Evolutionary conservation across 2,113 vertebrate species (phyloP), one percentile per base, ranked within the genome.

Genomic region (Rhea americana): DNA sequence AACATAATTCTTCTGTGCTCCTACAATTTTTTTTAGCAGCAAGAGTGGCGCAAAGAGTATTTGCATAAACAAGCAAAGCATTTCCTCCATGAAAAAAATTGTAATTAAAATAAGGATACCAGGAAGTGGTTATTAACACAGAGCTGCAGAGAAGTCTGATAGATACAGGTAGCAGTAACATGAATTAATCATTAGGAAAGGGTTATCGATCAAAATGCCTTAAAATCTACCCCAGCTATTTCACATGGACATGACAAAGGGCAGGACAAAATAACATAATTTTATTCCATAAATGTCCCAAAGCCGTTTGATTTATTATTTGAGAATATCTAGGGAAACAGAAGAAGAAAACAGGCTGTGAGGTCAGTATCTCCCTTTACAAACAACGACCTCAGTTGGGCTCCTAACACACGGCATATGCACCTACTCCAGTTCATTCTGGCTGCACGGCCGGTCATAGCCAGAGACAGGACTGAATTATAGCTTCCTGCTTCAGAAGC

Each of bases 401-500:
- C 45, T 5, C 21, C 63, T 82, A 85, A 8, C 1, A 0, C 51
- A 53, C 1, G 1, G 18, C 32, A 7, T 45, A 21, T 1, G 50
- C 3, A 3, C 21, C 5, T 25, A 16, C 58, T 8, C 22, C 26
- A 4, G 1, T 0, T 51, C 82, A 48, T 72, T 63, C 11, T 82
- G 92, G 43, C 61, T 83, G 43, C 59, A 56, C 51, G 68, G 41
- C 2, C 0, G 41, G 50, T 47, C 65, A 51, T 4, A 16, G 76
- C 32, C 84, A 83, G 39, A 87, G 22, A 87, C 5, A 0, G 2
- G 16, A 30, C 22, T 83, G 70, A 91, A 82, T 72, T 35, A 37
- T 2, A 81, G 55, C 87, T 86, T 94, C 79, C 85, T 78, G 72
- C 68, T 87, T 88, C 39, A 53, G 73, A 83, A 78, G 43, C 19